These are phyloP conservation scores for Bombus turneri DNA, from an alignment of 1,140 invertebrate genomes.

Conservation along the genomic window DNA sequence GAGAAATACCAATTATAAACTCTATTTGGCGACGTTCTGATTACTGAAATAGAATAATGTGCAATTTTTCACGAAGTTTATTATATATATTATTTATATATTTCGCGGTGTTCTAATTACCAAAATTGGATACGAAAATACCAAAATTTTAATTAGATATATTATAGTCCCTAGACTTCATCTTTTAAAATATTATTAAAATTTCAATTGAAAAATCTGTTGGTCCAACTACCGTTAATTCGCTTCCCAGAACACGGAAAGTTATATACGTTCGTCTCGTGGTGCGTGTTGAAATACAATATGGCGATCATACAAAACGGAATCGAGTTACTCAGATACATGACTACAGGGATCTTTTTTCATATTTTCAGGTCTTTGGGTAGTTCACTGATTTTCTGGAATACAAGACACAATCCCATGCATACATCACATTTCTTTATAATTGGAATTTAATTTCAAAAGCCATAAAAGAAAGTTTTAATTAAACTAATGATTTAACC, in stretches of 20 bases:
- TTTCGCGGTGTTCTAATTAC: no score
- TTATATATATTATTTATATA: no score
- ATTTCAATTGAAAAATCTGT: neutral
- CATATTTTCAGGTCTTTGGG: neutral
- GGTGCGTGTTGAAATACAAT: constrained; percentile 30
- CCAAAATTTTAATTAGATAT: neutral
- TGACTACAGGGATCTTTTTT: neutral
- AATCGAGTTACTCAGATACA: constrained; percentile 7
- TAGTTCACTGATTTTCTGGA: neutral
- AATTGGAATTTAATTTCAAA: neutral
- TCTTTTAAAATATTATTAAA: neutral
- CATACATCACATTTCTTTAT: no score
- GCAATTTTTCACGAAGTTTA: no score
- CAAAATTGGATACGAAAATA: neutral
- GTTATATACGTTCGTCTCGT: neutral
- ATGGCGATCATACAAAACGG: constrained; percentile 6
- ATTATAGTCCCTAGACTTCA: neutral
- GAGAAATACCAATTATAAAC: no score
- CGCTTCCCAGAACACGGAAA: neutral
- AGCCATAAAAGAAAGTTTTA: neutral
- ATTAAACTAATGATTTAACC: neutral
- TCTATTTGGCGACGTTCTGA: no score
- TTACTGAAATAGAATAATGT: no score
- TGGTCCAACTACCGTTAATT: neutral
- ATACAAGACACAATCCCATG: neutral